A percentile compares a stretch with the other conserved stretches of the same genome.
phyloP scores from a whole-genome alignment of 2,888 invertebrate species.

The Ophonus ardosiacus region DNA sequence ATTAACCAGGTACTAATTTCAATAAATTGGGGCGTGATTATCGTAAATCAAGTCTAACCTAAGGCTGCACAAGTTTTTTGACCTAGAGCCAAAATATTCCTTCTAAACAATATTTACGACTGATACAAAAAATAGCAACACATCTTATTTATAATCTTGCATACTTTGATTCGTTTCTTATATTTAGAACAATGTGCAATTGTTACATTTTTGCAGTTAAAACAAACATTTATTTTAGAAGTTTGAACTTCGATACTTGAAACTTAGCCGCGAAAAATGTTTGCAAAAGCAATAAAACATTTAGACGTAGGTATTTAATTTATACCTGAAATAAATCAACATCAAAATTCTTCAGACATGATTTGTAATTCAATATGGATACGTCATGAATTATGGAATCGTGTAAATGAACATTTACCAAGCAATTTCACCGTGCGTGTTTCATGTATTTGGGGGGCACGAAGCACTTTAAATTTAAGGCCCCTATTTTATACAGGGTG shows the following conservation, averaged over 20 bases:
- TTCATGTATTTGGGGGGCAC: too few relatives aligned
- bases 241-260: neutral
- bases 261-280: neutral
- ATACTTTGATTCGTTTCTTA: slow-evolving; percentile 28
- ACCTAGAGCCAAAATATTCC: slow-evolving; percentile 10
- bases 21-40: slow-evolving; percentile 37
- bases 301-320: slow-evolving; percentile 25
- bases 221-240: slow-evolving; percentile 30
- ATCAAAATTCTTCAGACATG: slow-evolving; percentile 21
- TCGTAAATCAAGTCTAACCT: neutral
- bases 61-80: slow-evolving; percentile 16
- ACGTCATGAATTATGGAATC: slow-evolving; percentile 18
- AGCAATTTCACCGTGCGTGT: neutral
- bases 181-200: neutral
- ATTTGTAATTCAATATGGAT: slow-evolving; percentile 24
- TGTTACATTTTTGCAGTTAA: neutral
- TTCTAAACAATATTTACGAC: slow-evolving; percentile 22
- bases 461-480: too few relatives aligned
- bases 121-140: slow-evolving; percentile 41
- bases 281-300: slow-evolving; percentile 8
- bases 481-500: too few relatives aligned
- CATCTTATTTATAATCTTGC: slow-evolving; percentile 25
- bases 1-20: slow-evolving; percentile 33
- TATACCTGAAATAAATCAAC: slow-evolving; percentile 22
- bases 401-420: neutral